Evolutionary conservation across 2,888 invertebrate species (phyloP).

Genomic region (Monoplex corrugatus): DNA sequence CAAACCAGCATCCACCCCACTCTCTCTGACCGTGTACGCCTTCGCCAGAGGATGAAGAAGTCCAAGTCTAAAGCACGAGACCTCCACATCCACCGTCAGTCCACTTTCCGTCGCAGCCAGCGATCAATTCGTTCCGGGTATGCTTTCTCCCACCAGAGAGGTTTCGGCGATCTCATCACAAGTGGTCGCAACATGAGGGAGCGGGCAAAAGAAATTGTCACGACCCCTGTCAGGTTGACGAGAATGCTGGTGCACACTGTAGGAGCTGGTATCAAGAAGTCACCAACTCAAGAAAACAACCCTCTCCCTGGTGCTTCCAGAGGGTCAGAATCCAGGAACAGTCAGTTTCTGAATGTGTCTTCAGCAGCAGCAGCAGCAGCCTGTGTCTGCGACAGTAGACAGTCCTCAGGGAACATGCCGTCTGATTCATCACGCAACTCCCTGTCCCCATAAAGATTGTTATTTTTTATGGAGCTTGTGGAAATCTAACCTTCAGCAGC

Average conservation of each 20-base stretch:
- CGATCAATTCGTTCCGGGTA: conserved; percentile 97
- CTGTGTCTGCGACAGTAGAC: neutral
- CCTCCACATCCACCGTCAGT: conserved; percentile 74
- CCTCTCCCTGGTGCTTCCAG: neutral
- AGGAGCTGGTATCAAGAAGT: neutral
- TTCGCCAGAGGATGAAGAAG: conserved; percentile 88
- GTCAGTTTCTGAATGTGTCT: neutral
- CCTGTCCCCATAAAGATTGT: too few relatives aligned
- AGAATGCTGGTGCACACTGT: conserved; percentile 58
- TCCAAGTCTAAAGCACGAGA: conserved; percentile 76
- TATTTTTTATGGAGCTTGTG: too few relatives aligned
- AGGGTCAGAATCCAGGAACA: neutral
- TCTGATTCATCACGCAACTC: neutral
- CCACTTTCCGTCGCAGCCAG: conserved; percentile 88
- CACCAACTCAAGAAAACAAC: neutral
- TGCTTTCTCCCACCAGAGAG: conserved; percentile 98
- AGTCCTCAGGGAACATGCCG: neutral
- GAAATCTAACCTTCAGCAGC: too few relatives aligned
- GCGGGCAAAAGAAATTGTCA: conserved; percentile 57
- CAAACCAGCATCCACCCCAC: conserved; percentile 95
- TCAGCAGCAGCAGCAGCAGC: neutral
- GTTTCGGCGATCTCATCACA: conserved; percentile 97
- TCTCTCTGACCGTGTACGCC: conserved; percentile 93
- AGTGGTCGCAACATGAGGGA: conserved; percentile 94
- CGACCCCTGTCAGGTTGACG: conserved; percentile 65